Evolutionary conservation across 2,888 invertebrate genomes (phyloP).

Genomic region (Galeruca laticollis): DNA sequence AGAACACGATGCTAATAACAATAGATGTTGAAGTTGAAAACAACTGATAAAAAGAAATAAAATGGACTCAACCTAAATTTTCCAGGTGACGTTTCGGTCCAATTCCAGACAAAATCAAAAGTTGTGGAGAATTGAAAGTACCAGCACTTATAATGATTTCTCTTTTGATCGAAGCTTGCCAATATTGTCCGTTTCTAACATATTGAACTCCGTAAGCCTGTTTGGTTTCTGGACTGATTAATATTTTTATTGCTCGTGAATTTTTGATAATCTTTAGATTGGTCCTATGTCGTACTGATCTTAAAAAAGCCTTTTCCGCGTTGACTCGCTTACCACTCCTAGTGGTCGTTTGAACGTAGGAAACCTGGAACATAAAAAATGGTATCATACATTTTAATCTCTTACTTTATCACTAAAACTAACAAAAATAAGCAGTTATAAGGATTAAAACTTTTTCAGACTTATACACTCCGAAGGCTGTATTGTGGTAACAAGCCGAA

Average conservation of each 20-base stretch:
- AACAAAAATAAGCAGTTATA: too few relatives aligned
- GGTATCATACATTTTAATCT: too few relatives aligned
- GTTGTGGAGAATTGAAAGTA: constrained; percentile 88
- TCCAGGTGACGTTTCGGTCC: constrained; percentile 74
- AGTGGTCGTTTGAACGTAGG: constrained; percentile 74
- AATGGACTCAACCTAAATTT: constrained; percentile 58
- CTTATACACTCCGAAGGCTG: too few relatives aligned
- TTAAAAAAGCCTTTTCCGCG: constrained; percentile 75
- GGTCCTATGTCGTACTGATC: constrained; percentile 70
- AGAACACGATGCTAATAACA: too few relatives aligned
- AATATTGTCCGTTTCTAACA: constrained; percentile 67
- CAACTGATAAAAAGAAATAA: too few relatives aligned
- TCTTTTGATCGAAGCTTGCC: constrained; percentile 72
- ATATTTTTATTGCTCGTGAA: constrained; percentile 74
- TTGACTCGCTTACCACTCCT: constrained; percentile 74
- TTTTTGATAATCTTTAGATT: constrained; percentile 78
- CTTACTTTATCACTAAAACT: too few relatives aligned
- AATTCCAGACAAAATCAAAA: constrained; percentile 84
- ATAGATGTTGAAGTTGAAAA: too few relatives aligned
- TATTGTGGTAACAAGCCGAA: too few relatives aligned
- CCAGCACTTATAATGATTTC: constrained; percentile 91
- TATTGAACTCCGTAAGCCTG: constrained; percentile 78
- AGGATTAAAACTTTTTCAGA: too few relatives aligned
- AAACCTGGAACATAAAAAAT: constrained; percentile 50
- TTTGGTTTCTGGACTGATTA: constrained; percentile 74